Percentiles rank a stretch among this genome's conserved stretches.
Conservation (phyloP, 2,113 vertebrate species). For the Ptilorrhoa leucosticta region DNA sequence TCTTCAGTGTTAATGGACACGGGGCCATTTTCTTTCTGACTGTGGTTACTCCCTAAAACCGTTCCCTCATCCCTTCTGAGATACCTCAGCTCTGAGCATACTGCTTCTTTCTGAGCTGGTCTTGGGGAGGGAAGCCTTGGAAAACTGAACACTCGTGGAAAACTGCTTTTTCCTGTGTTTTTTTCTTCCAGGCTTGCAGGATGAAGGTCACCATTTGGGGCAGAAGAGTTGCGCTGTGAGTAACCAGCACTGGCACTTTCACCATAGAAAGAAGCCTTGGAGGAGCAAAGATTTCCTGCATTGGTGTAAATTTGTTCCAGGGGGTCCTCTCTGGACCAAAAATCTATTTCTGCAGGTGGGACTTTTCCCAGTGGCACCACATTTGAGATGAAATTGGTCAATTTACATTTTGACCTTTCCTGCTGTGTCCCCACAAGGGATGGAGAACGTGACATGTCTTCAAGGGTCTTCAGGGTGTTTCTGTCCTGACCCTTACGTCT, state of each 20-base stretch:
- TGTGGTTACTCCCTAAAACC: background rate
- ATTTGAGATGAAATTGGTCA: background rate
- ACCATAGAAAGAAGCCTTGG: background rate
- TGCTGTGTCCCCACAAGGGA: background rate
- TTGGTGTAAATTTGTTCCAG: conserved; percentile 77
- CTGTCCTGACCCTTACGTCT: background rate
- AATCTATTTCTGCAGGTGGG: background rate
- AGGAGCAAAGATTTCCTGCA: background rate
- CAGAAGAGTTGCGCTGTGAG: background rate
- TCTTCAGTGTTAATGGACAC: background rate
- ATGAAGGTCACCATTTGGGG: background rate
- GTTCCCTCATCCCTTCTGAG: background rate
- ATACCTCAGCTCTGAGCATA: conserved; percentile 49
- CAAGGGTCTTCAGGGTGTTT: background rate
- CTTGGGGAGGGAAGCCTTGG: conserved; percentile 62
- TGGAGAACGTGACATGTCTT: background rate
- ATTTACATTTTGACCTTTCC: background rate
- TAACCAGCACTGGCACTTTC: background rate
- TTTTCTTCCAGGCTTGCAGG: background rate
- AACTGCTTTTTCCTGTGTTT: background rate
- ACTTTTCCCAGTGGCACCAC: background rate
- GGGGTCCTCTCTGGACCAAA: conserved; percentile 63
- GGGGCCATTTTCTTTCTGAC: background rate
- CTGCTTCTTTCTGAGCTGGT: conserved; percentile 58
- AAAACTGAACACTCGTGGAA: conserved; percentile 46